Base-by-base conservation (phyloP, 2,113 vertebrate species). In the Arothron firmamentum region DNA sequence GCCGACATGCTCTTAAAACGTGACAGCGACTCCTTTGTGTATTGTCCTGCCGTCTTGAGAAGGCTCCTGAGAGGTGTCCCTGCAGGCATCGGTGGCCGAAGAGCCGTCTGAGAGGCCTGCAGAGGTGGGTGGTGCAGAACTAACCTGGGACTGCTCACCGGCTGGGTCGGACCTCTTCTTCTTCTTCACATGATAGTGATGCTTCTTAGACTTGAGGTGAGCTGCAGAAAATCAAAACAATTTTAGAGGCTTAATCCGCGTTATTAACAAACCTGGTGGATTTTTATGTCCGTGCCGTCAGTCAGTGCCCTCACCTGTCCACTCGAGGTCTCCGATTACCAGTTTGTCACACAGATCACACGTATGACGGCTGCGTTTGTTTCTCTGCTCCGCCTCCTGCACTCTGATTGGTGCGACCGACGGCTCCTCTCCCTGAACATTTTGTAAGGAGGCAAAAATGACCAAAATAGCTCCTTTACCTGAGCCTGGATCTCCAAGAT, bases 291-390 rank as follows among this genome's bases (percentile, higher is more conserved):
- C 34, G 34, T 12, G 12, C 34, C 5, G 6, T 1, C 13, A 9
- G 2, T 21, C 0, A 5, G 16, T 9, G 2, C 14, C 14, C 87
- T 88, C 70, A 99, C 97, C 97, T 88, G 90, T 88, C 96, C 97
- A 99, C 81, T 98, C 94, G 53, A 92, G 85, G 83, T 98, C 96
- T 7, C 97, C 96, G 0, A 98, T 92, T 88, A 99, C 96, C 60
- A 98, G 71, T 43, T 92, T 93, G 75, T 89, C 77, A 3, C 97
- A 99, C 31, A 92, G 70, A 20, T 95, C 92, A 38, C 97, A 99
- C 9, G 81, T 47, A 6, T 84, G 92, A 1, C 62, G 83, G 58
- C 90, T 93, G 43, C 93, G 85, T 71, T 94, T 95, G 88, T 94
- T 94, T 55, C 90, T 90, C 0, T 54, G 70, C 50, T 71, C 79